Conservation (phyloP, 2,113 vertebrate species). For the Cygnus buccinator region DNA sequence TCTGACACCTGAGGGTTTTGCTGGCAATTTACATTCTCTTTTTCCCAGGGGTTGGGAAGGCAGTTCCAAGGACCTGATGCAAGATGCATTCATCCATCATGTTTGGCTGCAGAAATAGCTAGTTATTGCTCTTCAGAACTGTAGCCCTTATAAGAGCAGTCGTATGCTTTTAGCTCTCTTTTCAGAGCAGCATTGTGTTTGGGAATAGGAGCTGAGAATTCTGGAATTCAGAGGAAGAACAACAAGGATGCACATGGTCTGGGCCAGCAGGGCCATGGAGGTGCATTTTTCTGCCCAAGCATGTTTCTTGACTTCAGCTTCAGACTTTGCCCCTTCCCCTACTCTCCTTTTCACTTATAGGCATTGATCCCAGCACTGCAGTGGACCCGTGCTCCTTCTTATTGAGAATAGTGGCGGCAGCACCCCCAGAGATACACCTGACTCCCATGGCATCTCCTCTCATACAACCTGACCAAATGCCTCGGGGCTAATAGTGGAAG, state of each 20-base stretch:
- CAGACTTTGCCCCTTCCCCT: neutral
- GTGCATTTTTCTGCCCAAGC: neutral
- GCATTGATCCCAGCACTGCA: neutral
- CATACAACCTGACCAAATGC: neutral
- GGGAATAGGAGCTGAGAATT: neutral
- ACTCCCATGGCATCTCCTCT: neutral
- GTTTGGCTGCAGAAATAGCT: neutral
- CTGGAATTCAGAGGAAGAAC: neutral
- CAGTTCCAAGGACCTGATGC: neutral
- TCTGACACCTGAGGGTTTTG: neutral
- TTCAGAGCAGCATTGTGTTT: neutral
- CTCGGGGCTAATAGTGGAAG: neutral
- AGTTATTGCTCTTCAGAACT: neutral
- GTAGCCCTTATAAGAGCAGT: neutral
- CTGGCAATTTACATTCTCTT: neutral
- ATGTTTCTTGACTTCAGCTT: neutral
- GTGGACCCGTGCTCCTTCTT: neutral
- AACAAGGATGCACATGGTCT: fast-evolving
- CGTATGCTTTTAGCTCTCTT: neutral
- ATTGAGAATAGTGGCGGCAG: neutral
- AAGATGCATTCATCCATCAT: neutral
- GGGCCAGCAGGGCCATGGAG: neutral
- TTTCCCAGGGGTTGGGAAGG: neutral
- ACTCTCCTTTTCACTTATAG: neutral
- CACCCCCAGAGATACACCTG: neutral